Evolutionary conservation across 1,140 invertebrate species (phyloP), one percentile per base, ranked within the genome.

Genomic region (Brachionus sp.): DNA sequence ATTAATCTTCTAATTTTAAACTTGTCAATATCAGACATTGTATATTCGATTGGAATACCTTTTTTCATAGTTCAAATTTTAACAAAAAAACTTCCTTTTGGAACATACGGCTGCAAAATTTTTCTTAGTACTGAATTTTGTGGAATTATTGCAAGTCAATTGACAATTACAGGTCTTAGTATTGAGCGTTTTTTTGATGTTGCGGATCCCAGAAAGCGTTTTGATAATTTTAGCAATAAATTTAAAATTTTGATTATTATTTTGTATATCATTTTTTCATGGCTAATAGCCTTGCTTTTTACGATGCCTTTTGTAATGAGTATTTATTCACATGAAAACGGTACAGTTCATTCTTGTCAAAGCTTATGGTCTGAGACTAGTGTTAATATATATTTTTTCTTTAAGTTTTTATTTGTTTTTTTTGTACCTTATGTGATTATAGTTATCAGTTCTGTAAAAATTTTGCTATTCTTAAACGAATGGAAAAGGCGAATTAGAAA

Each of bases 1-100:
- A 78, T 78, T 33, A 62, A 39, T 62, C 42, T 78, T 50, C 23
- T 78, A 62, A 78, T 78, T 50, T 25, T 78, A 23, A 78, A 78
- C 19, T 23, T 78, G 35, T 53, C 75, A 57, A 33, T 78, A 29
- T 42, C 75, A 25, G 75, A 78, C 10, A 78, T 78, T 6, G 46
- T 78, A 5, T 78, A 78, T 37, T 78, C 75, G 5, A 33, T 78
- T 33, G 53, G 75, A n/a, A 78, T 78, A 10, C 75, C 75, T 23
- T 78, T 78, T 78, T 78, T 78, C 23, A 53, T 50, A 35, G 10
- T 13, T 25, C 42, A 46, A 50, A 29, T 78, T 50, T 57, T 62
- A 78, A 78, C 29, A 3, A 29, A 57, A 3, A 23, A 37, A 4
- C 29, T 53, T 53, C 29, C 25, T 16, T 62, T 78, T 37, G 42